These are phyloP conservation scores for Cavia aperea DNA, from an alignment of 2,113 vertebrate genomes.

Conservation along the genomic window DNA sequence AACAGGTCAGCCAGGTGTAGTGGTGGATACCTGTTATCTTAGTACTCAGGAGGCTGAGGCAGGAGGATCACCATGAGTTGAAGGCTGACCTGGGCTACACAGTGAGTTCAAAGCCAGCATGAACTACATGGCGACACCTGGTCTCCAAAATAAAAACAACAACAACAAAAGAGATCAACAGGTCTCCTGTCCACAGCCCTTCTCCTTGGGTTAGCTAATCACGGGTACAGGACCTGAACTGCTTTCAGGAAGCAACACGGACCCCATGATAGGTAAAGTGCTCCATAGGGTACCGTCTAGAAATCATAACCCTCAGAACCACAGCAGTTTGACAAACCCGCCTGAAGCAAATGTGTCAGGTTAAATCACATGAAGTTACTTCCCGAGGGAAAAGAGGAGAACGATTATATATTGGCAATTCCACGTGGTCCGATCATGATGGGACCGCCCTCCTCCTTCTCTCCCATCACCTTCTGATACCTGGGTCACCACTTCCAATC, in stretches of 20 bases:
- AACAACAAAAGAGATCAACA: not conserved
- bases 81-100: not conserved
- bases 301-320: not conserved
- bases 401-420: not conserved
- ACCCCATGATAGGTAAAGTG: not conserved
- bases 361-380: not conserved
- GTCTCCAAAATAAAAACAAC: not conserved
- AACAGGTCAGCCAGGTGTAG: not conserved
- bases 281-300: not conserved
- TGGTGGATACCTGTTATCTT: not conserved
- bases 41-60: not conserved
- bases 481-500: not conserved
- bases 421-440: rapidly evolving
- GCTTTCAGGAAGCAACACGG: rapidly evolving
- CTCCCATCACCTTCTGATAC: not conserved
- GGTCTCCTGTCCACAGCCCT: not conserved
- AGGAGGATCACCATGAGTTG: not conserved
- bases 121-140: not conserved
- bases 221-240: rapidly evolving
- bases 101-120: not conserved
- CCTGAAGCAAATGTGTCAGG: not conserved
- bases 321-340: not conserved
- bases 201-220: not conserved
- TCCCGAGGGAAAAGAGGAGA: not conserved
- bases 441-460: not conserved